phyloP scores from a whole-genome alignment of 2,888 invertebrate genomes.

The Galerucella pusilla region DNA sequence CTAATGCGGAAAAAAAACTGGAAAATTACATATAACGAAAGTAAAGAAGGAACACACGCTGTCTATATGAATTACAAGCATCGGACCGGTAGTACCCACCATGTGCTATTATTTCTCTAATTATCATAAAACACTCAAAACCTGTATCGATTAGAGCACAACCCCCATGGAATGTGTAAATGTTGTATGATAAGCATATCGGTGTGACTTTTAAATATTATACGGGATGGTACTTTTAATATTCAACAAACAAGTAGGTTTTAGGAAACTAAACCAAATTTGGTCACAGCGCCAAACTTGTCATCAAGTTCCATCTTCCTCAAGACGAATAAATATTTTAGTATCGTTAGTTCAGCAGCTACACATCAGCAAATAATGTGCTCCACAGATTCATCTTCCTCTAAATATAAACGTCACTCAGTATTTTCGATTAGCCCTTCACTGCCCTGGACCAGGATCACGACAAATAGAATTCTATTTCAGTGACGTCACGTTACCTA shows the following conservation, averaged over 20 bases:
- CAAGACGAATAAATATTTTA: too few species aligned
- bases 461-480: too few species aligned
- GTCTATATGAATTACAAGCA: neutral
- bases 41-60: neutral
- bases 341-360: too few species aligned
- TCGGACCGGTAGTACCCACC: conserved; percentile 3
- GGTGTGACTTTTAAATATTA: conserved; percentile 18
- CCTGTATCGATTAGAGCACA: conserved; percentile 28
- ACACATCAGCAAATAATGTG: too few species aligned
- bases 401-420: too few species aligned
- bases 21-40: neutral
- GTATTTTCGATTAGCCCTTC: too few species aligned
- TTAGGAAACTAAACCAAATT: too few species aligned
- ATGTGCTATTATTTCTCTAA: conserved; percentile 32
- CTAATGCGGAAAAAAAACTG: neutral
- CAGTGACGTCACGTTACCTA: too few species aligned
- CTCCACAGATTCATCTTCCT: too few species aligned
- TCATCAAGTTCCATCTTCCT: too few species aligned
- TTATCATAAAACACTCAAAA: conserved; percentile 31
- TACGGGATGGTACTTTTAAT: neutral
- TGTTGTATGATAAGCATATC: conserved; percentile 22
- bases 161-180: conserved; percentile 36
- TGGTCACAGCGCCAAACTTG: neutral
- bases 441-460: too few species aligned
- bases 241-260: neutral